These are phyloP conservation scores for Tyria jacobaeae DNA, from an alignment of 2,888 invertebrate species.

Conservation along the genomic window DNA sequence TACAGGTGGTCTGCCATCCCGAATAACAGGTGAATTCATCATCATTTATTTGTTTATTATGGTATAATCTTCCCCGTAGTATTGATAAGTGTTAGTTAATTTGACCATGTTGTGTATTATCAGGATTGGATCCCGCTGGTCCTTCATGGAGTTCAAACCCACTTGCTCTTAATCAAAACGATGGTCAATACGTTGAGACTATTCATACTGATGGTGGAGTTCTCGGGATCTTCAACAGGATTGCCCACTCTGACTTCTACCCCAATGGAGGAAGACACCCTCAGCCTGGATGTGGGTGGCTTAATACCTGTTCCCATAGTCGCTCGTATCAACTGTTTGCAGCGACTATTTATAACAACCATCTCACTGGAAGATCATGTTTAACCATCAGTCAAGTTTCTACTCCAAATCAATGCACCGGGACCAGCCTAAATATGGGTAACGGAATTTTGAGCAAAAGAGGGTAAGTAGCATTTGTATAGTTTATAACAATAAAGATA, in stretches of 20 bases:
- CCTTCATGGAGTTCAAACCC: constrained; percentile 64
- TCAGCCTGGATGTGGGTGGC: constrained; percentile 69
- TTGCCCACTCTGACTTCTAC: constrained; percentile 73
- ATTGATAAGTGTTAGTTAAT: neutral
- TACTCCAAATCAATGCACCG: constrained; percentile 45
- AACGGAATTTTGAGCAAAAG: constrained; percentile 44
- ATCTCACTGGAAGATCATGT: constrained; percentile 65
- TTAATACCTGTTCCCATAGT: constrained; percentile 68
- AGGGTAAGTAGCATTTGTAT: constrained; percentile 10
- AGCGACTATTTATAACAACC: constrained; percentile 61
- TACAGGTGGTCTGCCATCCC: constrained; percentile 51
- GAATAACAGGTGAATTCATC: constrained; percentile 59
- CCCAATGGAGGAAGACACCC: constrained; percentile 64
- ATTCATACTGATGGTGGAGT: constrained; percentile 73
- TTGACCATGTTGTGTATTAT: constrained; percentile 9
- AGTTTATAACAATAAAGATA: neutral
- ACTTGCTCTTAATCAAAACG: constrained; percentile 57
- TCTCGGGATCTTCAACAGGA: constrained; percentile 61
- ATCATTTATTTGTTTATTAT: neutral
- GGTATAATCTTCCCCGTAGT: neutral
- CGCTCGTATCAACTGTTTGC: constrained; percentile 67
- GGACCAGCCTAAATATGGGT: constrained; percentile 60
- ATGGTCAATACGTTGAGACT: constrained; percentile 73
- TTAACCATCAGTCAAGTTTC: constrained; percentile 9
- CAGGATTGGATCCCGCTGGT: constrained; percentile 77